Evolutionary conservation across 2,888 invertebrate species (phyloP).

Genomic region (Ophion ellenae): DNA sequence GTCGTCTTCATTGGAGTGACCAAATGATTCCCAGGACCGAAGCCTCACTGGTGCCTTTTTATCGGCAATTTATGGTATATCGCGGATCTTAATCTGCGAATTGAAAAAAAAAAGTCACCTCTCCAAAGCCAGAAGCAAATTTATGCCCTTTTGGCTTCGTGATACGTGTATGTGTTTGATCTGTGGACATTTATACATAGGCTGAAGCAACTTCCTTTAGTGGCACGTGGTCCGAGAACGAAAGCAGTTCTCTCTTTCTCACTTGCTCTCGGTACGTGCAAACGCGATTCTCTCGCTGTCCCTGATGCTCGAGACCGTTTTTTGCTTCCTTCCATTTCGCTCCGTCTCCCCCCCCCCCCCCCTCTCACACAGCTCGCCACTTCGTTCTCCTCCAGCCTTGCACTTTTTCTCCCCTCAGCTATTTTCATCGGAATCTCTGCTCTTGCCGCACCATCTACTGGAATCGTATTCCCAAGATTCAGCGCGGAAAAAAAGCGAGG

Average conservation of each 20-base stretch:
- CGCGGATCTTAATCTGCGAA: conserved; percentile 10
- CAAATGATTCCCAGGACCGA: conserved; percentile 24
- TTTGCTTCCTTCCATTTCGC: conserved; percentile 27
- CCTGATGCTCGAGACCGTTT: conserved; percentile 57
- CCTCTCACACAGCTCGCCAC: conserved; percentile 12
- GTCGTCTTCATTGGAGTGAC: conserved; percentile 12
- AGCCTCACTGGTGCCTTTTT: not conserved
- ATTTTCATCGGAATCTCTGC: conserved; percentile 40
- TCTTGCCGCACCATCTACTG: conserved; percentile 13
- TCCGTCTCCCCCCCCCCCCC: conserved; percentile 21
- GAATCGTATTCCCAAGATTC: conserved; percentile 13
- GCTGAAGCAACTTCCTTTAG: conserved; percentile 56
- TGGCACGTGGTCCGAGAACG: conserved; percentile 63
- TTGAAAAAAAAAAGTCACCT: conserved; percentile 54
- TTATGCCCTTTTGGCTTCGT: conserved; percentile 4
- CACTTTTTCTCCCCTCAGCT: conserved; percentile 19
- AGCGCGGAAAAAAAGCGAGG: conserved; percentile 13
- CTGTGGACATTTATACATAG: conserved; percentile 33
- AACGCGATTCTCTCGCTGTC: conserved; percentile 49
- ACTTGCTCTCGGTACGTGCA: conserved; percentile 36
- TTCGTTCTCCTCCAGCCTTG: conserved; percentile 20
- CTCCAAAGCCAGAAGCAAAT: conserved; percentile 57
- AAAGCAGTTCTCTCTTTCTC: conserved; percentile 48
- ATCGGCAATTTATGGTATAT: conserved; percentile 37
- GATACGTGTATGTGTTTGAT: not conserved